Percentiles rank a stretch among this genome's conserved stretches.
phyloP scores from a whole-genome alignment of 2,797 vertebrate species.

The Podarcis lilfordi region DNA sequence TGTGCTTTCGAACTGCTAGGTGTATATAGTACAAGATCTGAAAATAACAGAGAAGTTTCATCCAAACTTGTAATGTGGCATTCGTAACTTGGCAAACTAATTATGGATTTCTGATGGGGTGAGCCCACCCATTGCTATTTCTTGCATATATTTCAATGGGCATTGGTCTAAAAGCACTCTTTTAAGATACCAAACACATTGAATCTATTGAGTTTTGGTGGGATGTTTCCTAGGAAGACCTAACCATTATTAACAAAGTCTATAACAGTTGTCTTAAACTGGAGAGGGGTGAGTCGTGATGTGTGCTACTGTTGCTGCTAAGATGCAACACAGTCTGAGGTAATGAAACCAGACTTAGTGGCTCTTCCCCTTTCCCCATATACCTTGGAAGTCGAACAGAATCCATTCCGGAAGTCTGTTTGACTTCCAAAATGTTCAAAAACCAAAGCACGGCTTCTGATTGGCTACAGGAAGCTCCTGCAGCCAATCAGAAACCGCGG shows the following conservation, averaged over 20 bases:
- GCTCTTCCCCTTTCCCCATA: neutral
- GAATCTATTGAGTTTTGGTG: neutral
- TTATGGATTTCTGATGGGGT: too few species aligned
- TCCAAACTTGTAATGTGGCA: too few species aligned
- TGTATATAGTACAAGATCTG: too few species aligned
- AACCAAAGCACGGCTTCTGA: too few species aligned
- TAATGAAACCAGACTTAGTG: neutral
- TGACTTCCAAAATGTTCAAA: too few species aligned
- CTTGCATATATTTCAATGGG: neutral
- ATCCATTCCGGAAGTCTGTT: too few species aligned
- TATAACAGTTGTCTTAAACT: neutral
- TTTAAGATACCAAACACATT: neutral
- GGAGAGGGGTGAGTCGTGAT: neutral
- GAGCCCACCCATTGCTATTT: neutral
- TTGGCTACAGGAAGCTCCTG: too few species aligned
- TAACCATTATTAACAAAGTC: neutral
- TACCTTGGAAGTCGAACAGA: too few species aligned
- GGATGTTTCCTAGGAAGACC: neutral
- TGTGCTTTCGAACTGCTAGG: too few species aligned
- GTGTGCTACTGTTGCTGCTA: neutral
- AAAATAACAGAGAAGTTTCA: neutral
- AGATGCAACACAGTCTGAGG: neutral
- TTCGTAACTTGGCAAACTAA: too few species aligned
- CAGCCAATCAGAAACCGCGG: too few species aligned
- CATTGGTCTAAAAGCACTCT: neutral